Base-by-base conservation (phyloP, 2,113 vertebrate genomes). In the Hypomesus transpacificus region DNA sequence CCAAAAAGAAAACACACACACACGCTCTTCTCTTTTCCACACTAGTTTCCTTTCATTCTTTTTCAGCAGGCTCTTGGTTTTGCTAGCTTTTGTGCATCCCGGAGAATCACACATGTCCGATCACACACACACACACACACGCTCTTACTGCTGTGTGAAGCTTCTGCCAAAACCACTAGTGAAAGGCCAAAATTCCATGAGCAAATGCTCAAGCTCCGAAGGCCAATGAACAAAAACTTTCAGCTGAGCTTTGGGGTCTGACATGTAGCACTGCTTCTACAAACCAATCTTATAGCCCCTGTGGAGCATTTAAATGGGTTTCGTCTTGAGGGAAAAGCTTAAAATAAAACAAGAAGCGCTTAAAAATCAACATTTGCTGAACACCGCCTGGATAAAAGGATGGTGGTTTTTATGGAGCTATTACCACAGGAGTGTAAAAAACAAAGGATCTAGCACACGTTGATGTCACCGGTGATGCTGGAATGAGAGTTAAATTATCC, bases 91-190 rank as follows among this genome's bases (percentile, higher is more conserved):
- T 61, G 24, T 1, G 14, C 26, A 22, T 75, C 8, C 66, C 28
- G 52, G 46, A 31, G 54, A 70, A 59, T 68, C 51, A 58, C 66
- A 73, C 65, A 68, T 46, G 39, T 46, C 39, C 9, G 39, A 46
- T 46, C 62, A 39, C 65, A 72, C 63, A 20, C 22, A 64, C 51
- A 62, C 59, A 59, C 53, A 68, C 76, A 71, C 54, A 57, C 70
- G 69, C 75, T 72, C 57, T 71, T 65, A 69, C 87, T 89, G 90
- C 87, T 89, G 87, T 93, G 91, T 91, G 93, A 92, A 92, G 90
- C 70, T 86, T 85, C 79, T 92, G 93, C 92, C 94, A 94, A 94
- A 94, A 91, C 93, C 93, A 91, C 91, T 92, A 93, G 89, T 89
- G 84, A 69, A 66, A 94, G 89, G 88, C 89, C 84, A 90, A 89